These are phyloP conservation scores for Halesus radiatus DNA, from an alignment of 1,140 invertebrate genomes.

Conservation along the genomic window DNA sequence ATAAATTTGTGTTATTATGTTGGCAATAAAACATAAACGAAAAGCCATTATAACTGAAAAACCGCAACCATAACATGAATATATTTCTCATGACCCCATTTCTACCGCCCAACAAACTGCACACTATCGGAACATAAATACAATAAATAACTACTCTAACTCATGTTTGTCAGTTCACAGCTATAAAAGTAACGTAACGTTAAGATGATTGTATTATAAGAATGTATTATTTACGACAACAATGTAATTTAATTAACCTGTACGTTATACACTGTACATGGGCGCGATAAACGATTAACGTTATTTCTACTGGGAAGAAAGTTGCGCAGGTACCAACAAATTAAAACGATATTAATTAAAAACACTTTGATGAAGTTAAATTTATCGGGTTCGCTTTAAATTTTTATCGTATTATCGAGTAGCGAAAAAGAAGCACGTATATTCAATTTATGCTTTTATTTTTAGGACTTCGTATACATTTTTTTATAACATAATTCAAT, in stretches of 20 bases:
- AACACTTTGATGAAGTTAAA: too few species aligned
- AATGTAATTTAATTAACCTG: neutral
- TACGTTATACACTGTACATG: neutral
- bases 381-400: too few species aligned
- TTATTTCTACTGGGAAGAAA: too few species aligned
- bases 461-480: too few species aligned
- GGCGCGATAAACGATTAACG: too few species aligned
- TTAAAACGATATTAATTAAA: too few species aligned
- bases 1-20: conserved; percentile 15
- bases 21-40: conserved; percentile 2
- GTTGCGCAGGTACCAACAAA: too few species aligned
- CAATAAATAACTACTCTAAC: conserved; percentile 10
- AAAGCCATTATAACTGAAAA: conserved; percentile 21
- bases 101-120: neutral
- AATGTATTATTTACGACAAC: neutral
- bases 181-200: conserved; percentile 1
- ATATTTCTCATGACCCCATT: conserved; percentile 21
- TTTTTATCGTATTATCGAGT: too few species aligned
- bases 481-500: too few species aligned
- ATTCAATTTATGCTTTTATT: too few species aligned
- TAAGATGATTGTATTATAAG: neutral
- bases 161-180: conserved; percentile 14
- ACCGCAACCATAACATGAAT: neutral
- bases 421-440: too few species aligned
- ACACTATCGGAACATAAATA: conserved; percentile 1